Evolutionary conservation across 2,797 vertebrate species (phyloP).

Genomic region (Urosaurus nigricauda): DNA sequence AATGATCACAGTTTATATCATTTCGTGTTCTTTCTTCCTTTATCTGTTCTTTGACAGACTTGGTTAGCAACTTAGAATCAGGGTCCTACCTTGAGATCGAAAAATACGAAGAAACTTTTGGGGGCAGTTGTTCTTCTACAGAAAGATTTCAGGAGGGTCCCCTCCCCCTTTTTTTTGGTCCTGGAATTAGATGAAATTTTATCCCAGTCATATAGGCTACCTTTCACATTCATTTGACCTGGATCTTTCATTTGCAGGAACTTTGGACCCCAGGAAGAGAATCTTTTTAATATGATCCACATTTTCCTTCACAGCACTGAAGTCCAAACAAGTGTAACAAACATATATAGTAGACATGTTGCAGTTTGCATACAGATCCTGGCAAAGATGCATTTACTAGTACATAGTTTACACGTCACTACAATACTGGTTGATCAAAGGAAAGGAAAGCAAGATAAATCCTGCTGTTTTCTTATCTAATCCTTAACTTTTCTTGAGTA

Average conservation of each 20-base stretch:
- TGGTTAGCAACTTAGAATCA: constrained; percentile 13
- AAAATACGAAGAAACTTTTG: background rate
- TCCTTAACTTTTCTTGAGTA: background rate
- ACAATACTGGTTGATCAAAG: background rate
- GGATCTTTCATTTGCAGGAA: background rate
- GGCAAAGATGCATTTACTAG: background rate
- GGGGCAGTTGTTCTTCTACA: background rate
- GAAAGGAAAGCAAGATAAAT: background rate
- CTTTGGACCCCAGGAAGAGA: background rate
- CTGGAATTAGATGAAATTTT: background rate
- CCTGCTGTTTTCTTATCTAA: background rate
- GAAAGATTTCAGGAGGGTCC: background rate
- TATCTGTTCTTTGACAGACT: background rate
- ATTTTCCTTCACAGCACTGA: background rate
- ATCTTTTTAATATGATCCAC: background rate
- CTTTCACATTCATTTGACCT: background rate
- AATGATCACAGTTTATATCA: background rate
- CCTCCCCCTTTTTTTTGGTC: background rate
- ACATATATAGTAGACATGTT: too few relatives aligned
- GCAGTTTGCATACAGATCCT: background rate
- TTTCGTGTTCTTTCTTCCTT: background rate
- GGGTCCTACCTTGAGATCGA: constrained; percentile 29
- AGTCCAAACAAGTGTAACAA: background rate
- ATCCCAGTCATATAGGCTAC: background rate
- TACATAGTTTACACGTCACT: background rate